Base-by-base conservation (phyloP, 2,113 vertebrate genomes). In the Murina feae region DNA sequence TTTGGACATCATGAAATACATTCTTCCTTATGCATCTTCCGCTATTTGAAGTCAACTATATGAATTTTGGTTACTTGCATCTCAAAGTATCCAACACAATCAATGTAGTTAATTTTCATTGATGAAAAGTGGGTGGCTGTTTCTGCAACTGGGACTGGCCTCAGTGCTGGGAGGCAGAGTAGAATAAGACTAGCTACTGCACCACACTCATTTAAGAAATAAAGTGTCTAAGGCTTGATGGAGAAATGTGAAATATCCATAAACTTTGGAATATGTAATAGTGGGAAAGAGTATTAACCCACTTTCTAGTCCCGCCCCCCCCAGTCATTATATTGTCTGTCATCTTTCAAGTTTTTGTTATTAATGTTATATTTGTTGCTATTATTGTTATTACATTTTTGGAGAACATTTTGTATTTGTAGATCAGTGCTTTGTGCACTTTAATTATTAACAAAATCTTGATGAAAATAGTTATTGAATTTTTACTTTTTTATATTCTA, bases 401-500 rank as follows among this genome's bases (percentile, higher is more conserved):
- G 71, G 42, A 85, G 44, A 11, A 5, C 2, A 85, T 55, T 42
- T 82, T 25, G 28, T 79, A 1, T 30, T 14, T 10, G 3, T 71
- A 47, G n/a, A 83, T 39, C 42, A 63, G 4, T 72, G 21, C 11
- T 90, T 81, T 71, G 32, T 32, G 35, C 65, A 35, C 49, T 90
- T 91, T 5, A 55, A 49, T 63, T 55, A n/a, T 63, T 66, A 71
- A 66, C 65, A 91, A 72, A 93, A 66, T 51, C 32, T 72, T 68
- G 35, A 91, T 35, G 35, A 23, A 86, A 23, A 71, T 76, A 21
- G 6, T 39, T 65, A 75, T 44, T 93, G 25, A 11, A 82, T 74
- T 83, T 95, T 92, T 76, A 86, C 14, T 92, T 12, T 63, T 82
- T 97, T 94, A 75, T 13, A 88, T 86, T 83, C 16, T 87, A 20